A percentile compares a stretch with the other conserved stretches of the same genome.
These are phyloP conservation scores for Neodiprion fabricii DNA, from an alignment of 1,140 invertebrate genomes.

Conservation along the genomic window DNA sequence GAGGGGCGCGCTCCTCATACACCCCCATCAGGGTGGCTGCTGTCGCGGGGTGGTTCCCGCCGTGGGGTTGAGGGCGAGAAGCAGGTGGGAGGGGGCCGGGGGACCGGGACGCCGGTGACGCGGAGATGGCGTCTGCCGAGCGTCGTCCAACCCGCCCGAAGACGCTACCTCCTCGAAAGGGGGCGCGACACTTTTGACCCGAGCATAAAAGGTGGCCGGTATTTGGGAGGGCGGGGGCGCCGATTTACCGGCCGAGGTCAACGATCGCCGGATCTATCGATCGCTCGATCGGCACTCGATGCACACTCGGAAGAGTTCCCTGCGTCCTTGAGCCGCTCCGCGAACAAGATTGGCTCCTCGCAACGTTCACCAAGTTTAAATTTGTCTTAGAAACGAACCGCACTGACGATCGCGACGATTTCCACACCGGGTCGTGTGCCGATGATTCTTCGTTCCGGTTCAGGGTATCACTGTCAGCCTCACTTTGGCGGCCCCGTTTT, in stretches of 20 bases:
- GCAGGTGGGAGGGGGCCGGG: conserved; percentile 47
- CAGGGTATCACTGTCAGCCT: too few relatives aligned
- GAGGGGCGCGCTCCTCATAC: conserved; percentile 65
- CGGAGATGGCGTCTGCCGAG: conserved; percentile 52
- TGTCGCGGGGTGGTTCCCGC: conserved; percentile 58
- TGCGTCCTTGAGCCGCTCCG: too few relatives aligned
- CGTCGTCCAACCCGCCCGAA: conserved; percentile 29
- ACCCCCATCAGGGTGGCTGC: conserved; percentile 66
- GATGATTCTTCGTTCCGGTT: too few relatives aligned
- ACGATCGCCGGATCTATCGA: not conserved
- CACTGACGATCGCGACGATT: too few relatives aligned
- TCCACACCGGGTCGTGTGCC: too few relatives aligned
- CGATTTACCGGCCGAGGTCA: conserved; percentile 8
- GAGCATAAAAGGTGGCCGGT: not conserved
- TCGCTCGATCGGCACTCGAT: not conserved
- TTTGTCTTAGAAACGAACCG: too few relatives aligned
- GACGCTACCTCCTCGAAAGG: not conserved
- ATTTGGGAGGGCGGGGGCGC: not conserved
- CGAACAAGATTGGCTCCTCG: too few relatives aligned
- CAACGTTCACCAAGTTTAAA: too few relatives aligned
- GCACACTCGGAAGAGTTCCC: conserved; percentile 5
- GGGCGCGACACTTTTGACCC: too few relatives aligned
- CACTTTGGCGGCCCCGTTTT: too few relatives aligned
- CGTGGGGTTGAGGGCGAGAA: conserved; percentile 53
- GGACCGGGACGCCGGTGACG: conserved; percentile 48